A percentile compares a stretch with the other conserved stretches of the same genome.
phyloP scores from a whole-genome alignment of 2,113 vertebrate species.

The Myrmophylax atrothorax region DNA sequence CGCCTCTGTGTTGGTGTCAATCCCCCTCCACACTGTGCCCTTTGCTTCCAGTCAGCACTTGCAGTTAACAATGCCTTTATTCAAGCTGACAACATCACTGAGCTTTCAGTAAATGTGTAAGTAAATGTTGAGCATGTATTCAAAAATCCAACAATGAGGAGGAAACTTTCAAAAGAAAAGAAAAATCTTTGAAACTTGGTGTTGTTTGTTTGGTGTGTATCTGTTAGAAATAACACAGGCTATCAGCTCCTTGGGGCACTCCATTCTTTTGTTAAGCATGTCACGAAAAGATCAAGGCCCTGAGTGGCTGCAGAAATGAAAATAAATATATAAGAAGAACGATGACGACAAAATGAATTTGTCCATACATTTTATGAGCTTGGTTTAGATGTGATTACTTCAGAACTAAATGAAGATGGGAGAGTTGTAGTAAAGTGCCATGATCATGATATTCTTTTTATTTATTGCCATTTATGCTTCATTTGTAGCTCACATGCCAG shows the following conservation, averaged over 20 bases:
- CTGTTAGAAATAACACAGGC: constrained; percentile 52
- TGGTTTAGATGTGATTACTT: constrained; percentile 13
- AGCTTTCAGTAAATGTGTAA: constrained; percentile 48
- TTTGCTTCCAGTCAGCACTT: constrained; percentile 44
- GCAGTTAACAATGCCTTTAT: constrained; percentile 46
- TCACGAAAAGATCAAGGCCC: constrained; percentile 54
- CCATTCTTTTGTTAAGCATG: constrained; percentile 12
- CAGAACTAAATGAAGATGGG: constrained; percentile 31
- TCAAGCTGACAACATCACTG: constrained; percentile 38
- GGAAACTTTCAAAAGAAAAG: constrained; percentile 3
- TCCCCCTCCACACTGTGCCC: constrained; percentile 17
- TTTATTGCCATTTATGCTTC: constrained; percentile 31
- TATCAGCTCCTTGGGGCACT: constrained; percentile 54
- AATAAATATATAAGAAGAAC: constrained; percentile 42
- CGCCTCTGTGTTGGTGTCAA: neutral
- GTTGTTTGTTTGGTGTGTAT: constrained; percentile 55
- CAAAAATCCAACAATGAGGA: constrained; percentile 51
- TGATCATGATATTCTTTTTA: neutral
- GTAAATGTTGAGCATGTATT: constrained; percentile 56
- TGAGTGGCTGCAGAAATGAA: neutral
- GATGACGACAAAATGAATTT: constrained; percentile 27
- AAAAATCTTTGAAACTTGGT: constrained; percentile 25
- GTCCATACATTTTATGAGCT: constrained; percentile 5
- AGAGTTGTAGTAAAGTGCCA: constrained; percentile 21
- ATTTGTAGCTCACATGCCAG: neutral